Base-by-base conservation (phyloP, 2,888 invertebrate species). In the Phytoseiulus persimilis region DNA sequence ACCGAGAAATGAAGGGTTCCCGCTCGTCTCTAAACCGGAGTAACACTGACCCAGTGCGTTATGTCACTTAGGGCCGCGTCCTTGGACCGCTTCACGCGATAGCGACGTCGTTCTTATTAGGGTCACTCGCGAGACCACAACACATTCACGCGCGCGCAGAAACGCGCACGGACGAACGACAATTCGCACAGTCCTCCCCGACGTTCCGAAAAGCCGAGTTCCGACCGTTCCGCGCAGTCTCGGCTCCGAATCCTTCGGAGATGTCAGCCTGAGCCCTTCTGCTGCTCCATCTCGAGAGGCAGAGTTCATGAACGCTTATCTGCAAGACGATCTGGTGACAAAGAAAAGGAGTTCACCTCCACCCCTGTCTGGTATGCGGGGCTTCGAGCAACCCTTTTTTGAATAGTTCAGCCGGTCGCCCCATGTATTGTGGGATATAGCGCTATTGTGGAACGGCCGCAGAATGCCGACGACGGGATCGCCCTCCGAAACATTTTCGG, bases 1-100 rank as follows among this genome's bases (percentile, higher is more conserved):
- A 87, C 87, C 87, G 33, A 87, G 87, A 87, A 87, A 87, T 39
- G 87, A 87, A 87, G 87, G 87, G 87, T 87, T 87, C 87, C 87
- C 32, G 32, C 87, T 87, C 87, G 32, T n/a, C 87, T 33, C 87
- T 87, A n/a, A n/a, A n/a, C n/a, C 32, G n/a, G 33, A 87, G 33
- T 87, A 87, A 87, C 87, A 87, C 87, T 87, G 87, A 87, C 87
- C 87, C 87, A 87, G 33, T 87, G 87, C 32, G 32, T 87, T 87
- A 87, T 87, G 87, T 87, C 87, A 87, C 83, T 32, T n/a, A 87
- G 87, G 87, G 87, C 87, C 39, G 87, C 87, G 87, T 87, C 87
- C 87, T 87, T 87, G 87, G 87, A 87, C 87, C 87, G 87, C 31
- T 87, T 87, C 33, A 23, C 18, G 65, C 65, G 18, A 65, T 65